Evolutionary conservation across 1,140 invertebrate genomes (phyloP).

Genomic region (Euschistus heros): DNA sequence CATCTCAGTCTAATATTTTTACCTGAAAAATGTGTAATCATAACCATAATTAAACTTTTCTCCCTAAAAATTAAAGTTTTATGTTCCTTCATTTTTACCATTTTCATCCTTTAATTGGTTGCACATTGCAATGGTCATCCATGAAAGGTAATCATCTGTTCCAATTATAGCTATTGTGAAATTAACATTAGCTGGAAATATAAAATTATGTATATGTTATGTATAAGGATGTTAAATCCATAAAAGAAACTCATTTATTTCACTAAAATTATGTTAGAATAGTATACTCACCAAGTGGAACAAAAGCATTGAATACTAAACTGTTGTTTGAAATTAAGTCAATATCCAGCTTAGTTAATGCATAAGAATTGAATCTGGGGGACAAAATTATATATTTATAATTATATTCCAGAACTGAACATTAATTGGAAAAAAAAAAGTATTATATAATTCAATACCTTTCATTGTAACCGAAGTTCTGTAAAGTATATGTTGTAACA

Average conservation of each 20-base stretch:
- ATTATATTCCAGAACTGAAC: background rate
- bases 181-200: background rate
- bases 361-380: background rate
- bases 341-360: background rate
- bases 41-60: no score
- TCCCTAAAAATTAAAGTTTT: no score
- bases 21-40: background rate
- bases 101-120: background rate
- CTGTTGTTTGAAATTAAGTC: background rate
- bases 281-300: background rate
- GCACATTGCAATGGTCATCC: background rate
- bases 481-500: background rate
- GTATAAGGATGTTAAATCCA: no score
- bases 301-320: conserved; percentile 1
- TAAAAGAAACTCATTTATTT: background rate
- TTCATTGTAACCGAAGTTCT: conserved; percentile 5
- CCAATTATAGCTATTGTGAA: background rate
- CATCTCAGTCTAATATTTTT: background rate
- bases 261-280: background rate
- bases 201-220: background rate
- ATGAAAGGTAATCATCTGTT: background rate
- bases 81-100: background rate
- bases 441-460: background rate
- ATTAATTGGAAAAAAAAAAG: background rate
- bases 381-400: background rate